These are phyloP conservation scores for Tachypleus tridentatus DNA, from an alignment of 1,140 invertebrate genomes.

Conservation along the genomic window DNA sequence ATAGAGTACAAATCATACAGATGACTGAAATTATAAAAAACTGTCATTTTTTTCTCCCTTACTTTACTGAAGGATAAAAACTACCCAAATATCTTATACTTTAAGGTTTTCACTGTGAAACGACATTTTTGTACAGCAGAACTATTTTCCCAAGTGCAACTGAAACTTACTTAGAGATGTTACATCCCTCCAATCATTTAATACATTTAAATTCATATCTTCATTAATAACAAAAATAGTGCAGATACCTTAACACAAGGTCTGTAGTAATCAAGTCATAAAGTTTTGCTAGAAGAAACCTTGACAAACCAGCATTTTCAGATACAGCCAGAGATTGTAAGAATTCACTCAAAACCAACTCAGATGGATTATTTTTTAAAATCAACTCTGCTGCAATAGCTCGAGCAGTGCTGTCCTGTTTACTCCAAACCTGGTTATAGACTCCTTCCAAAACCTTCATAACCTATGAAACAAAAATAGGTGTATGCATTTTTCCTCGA, in stretches of 20 bases:
- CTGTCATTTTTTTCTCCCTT: no score
- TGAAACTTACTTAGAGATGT: no score
- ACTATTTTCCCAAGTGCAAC: no score
- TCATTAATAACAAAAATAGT: constrained; percentile 11
- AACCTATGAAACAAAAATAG: constrained; percentile 5
- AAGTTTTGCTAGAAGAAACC: constrained; percentile 3
- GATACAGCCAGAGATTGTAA: constrained; percentile 13
- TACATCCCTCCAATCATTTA: no score
- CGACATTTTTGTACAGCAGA: no score
- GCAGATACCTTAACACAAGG: background rate
- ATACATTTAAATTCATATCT: no score
- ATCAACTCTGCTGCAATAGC: constrained; percentile 58
- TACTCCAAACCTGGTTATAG: constrained; percentile 50
- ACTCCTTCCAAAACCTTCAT: constrained; percentile 27
- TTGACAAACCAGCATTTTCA: constrained; percentile 9
- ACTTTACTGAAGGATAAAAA: no score
- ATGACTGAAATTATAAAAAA: no score
- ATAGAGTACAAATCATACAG: no score
- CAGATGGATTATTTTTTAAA: constrained; percentile 36
- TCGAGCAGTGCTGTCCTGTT: constrained; percentile 54
- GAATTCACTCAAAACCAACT: constrained; percentile 6
- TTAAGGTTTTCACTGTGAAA: no score
- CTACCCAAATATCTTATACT: no score
- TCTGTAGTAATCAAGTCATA: constrained; percentile 1
- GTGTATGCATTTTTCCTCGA: background rate